Base-by-base conservation (phyloP, 2,113 vertebrate species). In the Ardeotis arabs region DNA sequence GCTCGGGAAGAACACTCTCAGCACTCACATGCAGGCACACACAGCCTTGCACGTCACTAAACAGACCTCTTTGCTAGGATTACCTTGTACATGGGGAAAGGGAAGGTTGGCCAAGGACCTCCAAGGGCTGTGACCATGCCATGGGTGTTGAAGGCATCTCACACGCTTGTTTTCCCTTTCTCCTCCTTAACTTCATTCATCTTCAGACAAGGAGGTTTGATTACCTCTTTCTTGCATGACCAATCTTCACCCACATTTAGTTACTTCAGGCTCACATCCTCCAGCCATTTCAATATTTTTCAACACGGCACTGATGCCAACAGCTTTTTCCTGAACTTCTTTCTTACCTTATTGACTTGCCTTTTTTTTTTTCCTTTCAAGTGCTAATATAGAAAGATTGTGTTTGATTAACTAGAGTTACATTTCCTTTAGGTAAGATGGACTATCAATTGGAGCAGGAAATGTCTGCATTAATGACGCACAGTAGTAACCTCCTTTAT, bases 401-500 rank as follows among this genome's bases (percentile, higher is more conserved):
- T 45, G 19, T 72, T 89, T 79, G 80, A 94, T 91, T 93, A 87
- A 94, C 82, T 47, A 82, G 19, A 83, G 76, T 68, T 76, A 62
- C 47, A 89, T 80, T 95, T 93, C 75, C 47, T 95, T 63, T 77
- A 77, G 72, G 39, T 75, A 68, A 92, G 67, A 20, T 53, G 27
- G 27, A 37, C 29, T 55, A 72, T 50, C 41, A 89, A 14, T 84
- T 64, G 77, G 39, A 68, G n/a, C 50, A 87, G 63, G 72, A 95
- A 95, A 92, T 28, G 33, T n/a, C 35, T 80, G 55, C 55, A 80
- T 73, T 94, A 83, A 91, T 47, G 37, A 97, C 35, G 24, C 58
- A 74, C 10, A 50, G 63, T 7, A 68, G 53, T 60, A 70, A 90
- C 64, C 9, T 67, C 86, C 44, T 39, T 75, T 69, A 39, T 50